Evolutionary conservation across 1,140 invertebrate genomes (phyloP).

Genomic region (Hypothenemus hampei): DNA sequence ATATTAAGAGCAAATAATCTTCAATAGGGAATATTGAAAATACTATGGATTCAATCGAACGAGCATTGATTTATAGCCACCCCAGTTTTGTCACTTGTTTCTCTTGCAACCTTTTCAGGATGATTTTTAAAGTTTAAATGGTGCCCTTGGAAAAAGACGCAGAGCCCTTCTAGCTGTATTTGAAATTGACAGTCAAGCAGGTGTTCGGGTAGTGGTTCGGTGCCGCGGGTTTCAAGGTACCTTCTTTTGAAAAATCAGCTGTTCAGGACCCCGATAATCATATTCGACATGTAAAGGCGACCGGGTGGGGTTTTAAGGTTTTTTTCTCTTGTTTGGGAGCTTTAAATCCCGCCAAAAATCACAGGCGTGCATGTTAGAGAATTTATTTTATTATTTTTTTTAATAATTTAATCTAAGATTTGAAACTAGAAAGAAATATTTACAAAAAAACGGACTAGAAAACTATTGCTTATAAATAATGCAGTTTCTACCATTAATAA

Average conservation of each 20-base stretch:
- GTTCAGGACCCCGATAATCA: neutral
- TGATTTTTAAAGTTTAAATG: conserved; percentile 5
- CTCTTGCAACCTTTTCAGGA: neutral
- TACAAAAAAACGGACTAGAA: neutral
- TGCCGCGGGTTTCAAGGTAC: conserved; percentile 6
- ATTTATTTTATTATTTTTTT: neutral
- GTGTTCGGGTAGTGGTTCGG: conserved; percentile 6
- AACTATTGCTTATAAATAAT: neutral
- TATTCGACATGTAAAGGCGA: neutral
- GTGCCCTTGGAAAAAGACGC: neutral
- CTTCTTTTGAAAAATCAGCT: conserved; percentile 10
- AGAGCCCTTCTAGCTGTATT: neutral
- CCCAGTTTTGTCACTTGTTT: too few relatives aligned
- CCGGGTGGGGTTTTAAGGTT: neutral
- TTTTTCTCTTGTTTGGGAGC: neutral
- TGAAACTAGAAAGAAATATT: neutral
- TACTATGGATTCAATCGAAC: too few relatives aligned
- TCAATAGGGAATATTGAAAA: too few relatives aligned
- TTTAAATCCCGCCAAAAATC: conserved; percentile 17
- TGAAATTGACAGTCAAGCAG: conserved; percentile 1
- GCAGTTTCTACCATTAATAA: too few relatives aligned
- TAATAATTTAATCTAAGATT: neutral
- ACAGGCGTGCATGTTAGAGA: neutral
- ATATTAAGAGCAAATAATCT: too few relatives aligned
- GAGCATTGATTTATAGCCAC: too few relatives aligned